These are phyloP conservation scores for Microtus ochrogaster DNA, from an alignment of 2,113 vertebrate genomes.

Conservation along the genomic window DNA sequence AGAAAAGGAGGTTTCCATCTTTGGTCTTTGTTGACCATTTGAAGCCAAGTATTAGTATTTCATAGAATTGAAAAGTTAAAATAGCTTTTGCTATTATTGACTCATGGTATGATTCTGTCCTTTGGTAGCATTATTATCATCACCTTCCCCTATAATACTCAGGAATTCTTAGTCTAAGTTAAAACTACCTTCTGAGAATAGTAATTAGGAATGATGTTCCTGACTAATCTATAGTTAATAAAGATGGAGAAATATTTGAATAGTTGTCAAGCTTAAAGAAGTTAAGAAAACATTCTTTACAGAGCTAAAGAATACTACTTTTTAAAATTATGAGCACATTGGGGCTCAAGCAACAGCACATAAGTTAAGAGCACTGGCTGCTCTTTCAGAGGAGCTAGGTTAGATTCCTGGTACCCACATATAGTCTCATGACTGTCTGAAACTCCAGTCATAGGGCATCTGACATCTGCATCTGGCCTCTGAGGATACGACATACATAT, in stretches of 20 bases:
- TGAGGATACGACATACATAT: not conserved
- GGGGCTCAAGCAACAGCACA: not conserved
- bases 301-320: not conserved
- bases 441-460: not conserved
- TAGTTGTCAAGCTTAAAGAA: not conserved
- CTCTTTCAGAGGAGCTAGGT: not conserved
- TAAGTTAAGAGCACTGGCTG: not conserved
- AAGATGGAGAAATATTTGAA: not conserved
- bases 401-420: not conserved
- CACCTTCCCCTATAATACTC: not conserved
- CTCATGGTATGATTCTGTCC: not conserved
- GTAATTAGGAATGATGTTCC: not conserved
- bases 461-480: not conserved
- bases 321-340: not conserved
- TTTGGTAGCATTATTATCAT: not conserved
- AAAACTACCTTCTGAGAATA: not conserved
- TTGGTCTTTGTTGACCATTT: not conserved
- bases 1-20: not conserved
- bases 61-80: not conserved
- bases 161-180: not conserved
- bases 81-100: not conserved
- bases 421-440: not conserved
- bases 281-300: not conserved
- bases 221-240: not conserved
- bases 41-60: not conserved